Conservation (phyloP, 2,888 invertebrate genomes). For the Ophion obscuratus region DNA sequence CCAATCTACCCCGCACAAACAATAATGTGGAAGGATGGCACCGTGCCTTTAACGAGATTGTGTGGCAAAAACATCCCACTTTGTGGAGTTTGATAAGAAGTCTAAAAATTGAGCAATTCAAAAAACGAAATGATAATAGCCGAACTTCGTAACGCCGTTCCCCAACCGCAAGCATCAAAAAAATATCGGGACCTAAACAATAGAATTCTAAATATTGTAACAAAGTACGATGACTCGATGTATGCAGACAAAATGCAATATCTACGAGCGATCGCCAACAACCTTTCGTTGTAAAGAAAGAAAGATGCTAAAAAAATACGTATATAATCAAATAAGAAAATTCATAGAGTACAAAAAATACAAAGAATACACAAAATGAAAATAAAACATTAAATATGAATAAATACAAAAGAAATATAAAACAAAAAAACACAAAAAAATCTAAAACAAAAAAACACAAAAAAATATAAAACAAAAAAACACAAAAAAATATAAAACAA, state of each 20-base stretch:
- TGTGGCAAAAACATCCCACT: constrained; percentile 16
- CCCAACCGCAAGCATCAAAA: constrained; percentile 6
- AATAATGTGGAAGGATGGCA: constrained; percentile 30
- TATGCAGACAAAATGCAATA: constrained; percentile 17
- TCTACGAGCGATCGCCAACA: constrained; percentile 16
- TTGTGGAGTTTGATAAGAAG: constrained; percentile 14
- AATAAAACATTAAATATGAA: neutral
- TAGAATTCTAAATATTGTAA: constrained; percentile 14
- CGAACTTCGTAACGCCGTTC: constrained; percentile 8
- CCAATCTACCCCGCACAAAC: constrained; percentile 11
- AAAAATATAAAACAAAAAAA: too few species aligned
- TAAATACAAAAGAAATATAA: too few species aligned
- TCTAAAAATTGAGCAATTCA: constrained; percentile 23
- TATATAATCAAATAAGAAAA: constrained; percentile 1
- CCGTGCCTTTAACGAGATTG: constrained; percentile 28
- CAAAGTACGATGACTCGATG: constrained; percentile 19
- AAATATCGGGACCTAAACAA: constrained; percentile 20
- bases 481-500: too few species aligned
- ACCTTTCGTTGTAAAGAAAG: constrained; percentile 16
- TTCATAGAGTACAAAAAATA: neutral
- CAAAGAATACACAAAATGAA: neutral
- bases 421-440: too few species aligned
- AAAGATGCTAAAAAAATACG: neutral
- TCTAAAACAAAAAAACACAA: too few species aligned
- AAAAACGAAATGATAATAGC: neutral